phyloP scores from a whole-genome alignment of 2,888 invertebrate genomes.

The Meandrusa payeni region DNA sequence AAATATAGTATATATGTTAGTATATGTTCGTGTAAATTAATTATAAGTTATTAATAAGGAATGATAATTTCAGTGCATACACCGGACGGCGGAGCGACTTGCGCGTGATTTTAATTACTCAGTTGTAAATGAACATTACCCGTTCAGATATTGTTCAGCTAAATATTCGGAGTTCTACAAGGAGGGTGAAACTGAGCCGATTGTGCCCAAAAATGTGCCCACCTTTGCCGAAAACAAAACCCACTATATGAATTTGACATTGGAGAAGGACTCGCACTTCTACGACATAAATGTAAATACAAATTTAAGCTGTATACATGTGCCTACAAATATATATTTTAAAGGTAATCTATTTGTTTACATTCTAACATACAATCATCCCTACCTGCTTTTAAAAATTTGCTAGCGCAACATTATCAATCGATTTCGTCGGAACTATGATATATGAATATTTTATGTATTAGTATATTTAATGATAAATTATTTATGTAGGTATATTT shows the following conservation, averaged over 20 bases:
- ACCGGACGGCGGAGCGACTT: constrained; percentile 85
- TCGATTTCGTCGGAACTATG: too few species aligned
- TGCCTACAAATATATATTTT: constrained; percentile 96
- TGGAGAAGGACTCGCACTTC: constrained; percentile 90
- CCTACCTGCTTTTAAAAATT: too few species aligned
- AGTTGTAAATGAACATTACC: constrained; percentile 54
- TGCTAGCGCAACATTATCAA: too few species aligned
- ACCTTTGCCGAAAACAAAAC: constrained; percentile 53
- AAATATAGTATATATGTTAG: too few species aligned
- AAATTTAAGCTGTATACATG: constrained; percentile 92
- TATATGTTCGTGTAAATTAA: too few species aligned
- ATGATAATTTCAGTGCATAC: constrained; percentile 83
- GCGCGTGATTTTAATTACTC: constrained; percentile 82
- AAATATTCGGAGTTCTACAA: constrained; percentile 84
- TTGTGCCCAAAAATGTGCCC: constrained; percentile 35
- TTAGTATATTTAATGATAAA: too few species aligned
- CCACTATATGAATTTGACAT: constrained; percentile 77
- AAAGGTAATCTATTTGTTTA: constrained; percentile 70
- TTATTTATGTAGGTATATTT: too few species aligned
- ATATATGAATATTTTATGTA: too few species aligned
- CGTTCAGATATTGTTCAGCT: constrained; percentile 87
- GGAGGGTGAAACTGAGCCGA: constrained; percentile 38
- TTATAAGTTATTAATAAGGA: constrained; percentile 1
- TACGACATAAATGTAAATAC: constrained; percentile 91
- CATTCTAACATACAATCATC: too few species aligned